Base-by-base conservation (phyloP, 1,140 invertebrate species). In the Pseudachorutes palmiensis region DNA sequence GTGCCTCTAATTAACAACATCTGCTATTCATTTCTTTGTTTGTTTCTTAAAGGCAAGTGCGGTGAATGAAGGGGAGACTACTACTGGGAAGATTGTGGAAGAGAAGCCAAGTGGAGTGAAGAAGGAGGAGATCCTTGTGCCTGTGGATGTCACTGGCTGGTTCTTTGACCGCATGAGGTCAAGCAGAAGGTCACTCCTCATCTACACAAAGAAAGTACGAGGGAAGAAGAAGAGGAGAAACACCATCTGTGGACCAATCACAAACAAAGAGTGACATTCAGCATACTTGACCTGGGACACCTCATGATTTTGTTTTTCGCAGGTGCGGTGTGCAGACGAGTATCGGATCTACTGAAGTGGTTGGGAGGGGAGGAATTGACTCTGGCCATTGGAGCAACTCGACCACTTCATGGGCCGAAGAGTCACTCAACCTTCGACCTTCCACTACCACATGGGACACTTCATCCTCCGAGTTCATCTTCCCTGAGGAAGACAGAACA, bases 131-230 rank as follows among this genome's bases (percentile, higher is more conserved):
- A 26, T 77, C 78, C 79, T 94, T 67, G 88, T 95, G 16, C 84
- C 86, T 51, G 91, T 95, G 64, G 91, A 95, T 78, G 86, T 90
- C 28, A 90, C 88, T 66, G 91, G 91, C 22, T 84, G 83, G 75
- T 85, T 86, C 75, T 95, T 94, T 82, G 85, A 89, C 72, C 84
- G 92, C 70, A 92, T 94, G 89, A 88, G 88, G 72, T 83, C 82
- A 73, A 86, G 89, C 29, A 81, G 92, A 62, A 85, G 89, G 76
- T 94, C 91, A 19, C 81, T 94, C 65, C 80, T 71, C 29, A 71
- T 74, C 33, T 67, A 74, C 51, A 74, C 72, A 12, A 74, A 74
- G 66, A 70, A 65, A 63, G 59, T 74, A 32, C 62, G 72, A 41
- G 49, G 29, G 3, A 71, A 69, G 31, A 69, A 69, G 61, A 90